Evolutionary conservation across 1,140 invertebrate species (phyloP).

Genomic region (Drosophila nebulosa): DNA sequence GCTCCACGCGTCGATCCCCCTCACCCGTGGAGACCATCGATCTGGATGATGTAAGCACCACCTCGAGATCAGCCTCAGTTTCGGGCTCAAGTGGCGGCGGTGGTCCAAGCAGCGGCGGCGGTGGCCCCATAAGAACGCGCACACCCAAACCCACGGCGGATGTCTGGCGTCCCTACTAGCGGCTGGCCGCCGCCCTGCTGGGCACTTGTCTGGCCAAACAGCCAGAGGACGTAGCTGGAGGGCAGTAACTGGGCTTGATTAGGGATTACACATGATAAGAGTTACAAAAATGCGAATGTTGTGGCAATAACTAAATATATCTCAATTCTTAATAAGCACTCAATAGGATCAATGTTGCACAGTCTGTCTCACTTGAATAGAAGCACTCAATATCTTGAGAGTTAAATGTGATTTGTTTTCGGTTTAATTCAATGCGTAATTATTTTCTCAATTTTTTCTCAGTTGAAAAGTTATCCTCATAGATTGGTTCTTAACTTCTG

Average conservation of each 20-base stretch:
- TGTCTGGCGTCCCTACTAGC: conserved; percentile 81
- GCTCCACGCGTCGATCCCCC: conserved; percentile 69
- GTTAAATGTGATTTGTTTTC: no score
- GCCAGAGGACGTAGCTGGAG: neutral
- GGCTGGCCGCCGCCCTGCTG: conserved; percentile 75
- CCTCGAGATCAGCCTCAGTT: conserved; percentile 61
- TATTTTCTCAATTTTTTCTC: no score
- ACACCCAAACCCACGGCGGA: conserved; percentile 75
- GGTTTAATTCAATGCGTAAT: no score
- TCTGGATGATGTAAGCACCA: conserved; percentile 75
- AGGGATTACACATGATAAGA: no score
- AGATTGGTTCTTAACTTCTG: no score
- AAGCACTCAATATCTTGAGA: no score
- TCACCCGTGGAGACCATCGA: conserved; percentile 77
- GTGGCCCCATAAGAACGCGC: conserved; percentile 69
- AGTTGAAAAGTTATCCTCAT: no score
- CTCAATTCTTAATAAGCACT: no score
- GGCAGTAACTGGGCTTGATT: neutral
- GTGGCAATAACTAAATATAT: no score
- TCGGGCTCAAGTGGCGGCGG: conserved; percentile 25
- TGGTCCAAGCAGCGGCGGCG: conserved; percentile 19
- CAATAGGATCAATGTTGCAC: no score
- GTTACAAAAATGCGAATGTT: no score
- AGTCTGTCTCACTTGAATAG: no score
- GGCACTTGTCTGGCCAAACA: conserved; percentile 62